Evolutionary conservation across 1,140 invertebrate species (phyloP).

Genomic region (Ptiloglossa arizonensis): DNA sequence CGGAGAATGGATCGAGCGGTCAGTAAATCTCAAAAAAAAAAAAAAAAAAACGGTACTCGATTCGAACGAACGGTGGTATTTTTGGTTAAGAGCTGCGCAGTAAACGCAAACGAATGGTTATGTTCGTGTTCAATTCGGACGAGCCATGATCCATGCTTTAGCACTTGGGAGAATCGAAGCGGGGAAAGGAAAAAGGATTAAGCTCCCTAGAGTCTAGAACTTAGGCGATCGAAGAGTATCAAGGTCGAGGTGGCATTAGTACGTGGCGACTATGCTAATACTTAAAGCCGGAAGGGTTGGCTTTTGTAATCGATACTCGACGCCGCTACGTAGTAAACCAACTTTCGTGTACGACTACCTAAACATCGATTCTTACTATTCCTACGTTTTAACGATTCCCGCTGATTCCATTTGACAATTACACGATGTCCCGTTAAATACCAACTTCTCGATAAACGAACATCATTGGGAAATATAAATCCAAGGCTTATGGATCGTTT

Average conservation of each 20-base stretch:
- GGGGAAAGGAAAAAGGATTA: neutral
- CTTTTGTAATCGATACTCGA: conserved; percentile 20
- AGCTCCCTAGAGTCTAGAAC: conserved; percentile 51
- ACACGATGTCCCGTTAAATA: no score
- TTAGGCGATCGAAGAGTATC: conserved; percentile 34
- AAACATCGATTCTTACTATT: conserved; percentile 2
- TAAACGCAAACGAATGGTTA: conserved; percentile 13
- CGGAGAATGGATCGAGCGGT: neutral
- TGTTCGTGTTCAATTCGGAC: conserved; percentile 2
- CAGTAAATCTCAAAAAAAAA: neutral
- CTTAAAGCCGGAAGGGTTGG: neutral
- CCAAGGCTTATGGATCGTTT: no score
- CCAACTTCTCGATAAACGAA: no score
- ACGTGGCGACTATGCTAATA: conserved; percentile 37
- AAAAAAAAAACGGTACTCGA: neutral
- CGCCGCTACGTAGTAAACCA: neutral
- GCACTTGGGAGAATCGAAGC: conserved; percentile 46
- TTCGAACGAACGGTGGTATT: no score
- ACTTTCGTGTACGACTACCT: neutral
- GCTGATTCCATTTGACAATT: no score
- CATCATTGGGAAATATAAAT: no score
- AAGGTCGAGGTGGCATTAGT: conserved; percentile 43
- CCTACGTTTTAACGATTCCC: neutral
- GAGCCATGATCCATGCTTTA: conserved; percentile 55
- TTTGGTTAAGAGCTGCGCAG: neutral